These are phyloP conservation scores for Trichopria drosophilae DNA, from an alignment of 2,888 invertebrate species.

Conservation along the genomic window DNA sequence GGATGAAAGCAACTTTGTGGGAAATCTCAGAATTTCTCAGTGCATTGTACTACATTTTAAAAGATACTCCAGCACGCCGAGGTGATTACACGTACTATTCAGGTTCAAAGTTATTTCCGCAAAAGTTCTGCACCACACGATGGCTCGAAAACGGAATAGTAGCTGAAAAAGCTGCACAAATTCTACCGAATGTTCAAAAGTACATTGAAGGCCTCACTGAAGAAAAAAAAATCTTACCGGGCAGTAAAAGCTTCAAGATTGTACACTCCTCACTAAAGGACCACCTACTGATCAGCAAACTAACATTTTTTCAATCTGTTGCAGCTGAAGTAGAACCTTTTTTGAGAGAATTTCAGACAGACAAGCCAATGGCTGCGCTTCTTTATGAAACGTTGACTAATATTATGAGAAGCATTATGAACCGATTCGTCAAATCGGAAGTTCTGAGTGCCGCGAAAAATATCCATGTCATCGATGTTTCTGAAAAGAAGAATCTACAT, in stretches of 20 bases:
- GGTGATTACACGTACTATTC: constrained; percentile 37
- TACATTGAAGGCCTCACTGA: constrained; percentile 25
- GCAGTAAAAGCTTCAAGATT: constrained; percentile 19
- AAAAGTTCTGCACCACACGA: constrained; percentile 39
- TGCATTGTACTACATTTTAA: constrained; percentile 42
- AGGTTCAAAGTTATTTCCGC: constrained; percentile 34
- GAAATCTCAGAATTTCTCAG: constrained; percentile 35
- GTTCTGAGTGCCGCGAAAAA: constrained; percentile 14
- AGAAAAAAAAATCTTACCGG: constrained; percentile 24
- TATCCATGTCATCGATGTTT: constrained; percentile 19
- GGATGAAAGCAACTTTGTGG: constrained; percentile 37
- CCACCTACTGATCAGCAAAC: constrained; percentile 25
- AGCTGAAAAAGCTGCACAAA: constrained; percentile 30
- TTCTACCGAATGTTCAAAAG: constrained; percentile 30
- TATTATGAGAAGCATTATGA: constrained; percentile 18
- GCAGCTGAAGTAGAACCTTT: constrained; percentile 32
- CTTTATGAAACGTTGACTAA: constrained; percentile 21
- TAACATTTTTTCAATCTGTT: constrained; percentile 30
- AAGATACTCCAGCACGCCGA: constrained; percentile 41
- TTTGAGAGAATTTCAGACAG: constrained; percentile 32
- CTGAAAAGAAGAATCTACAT: constrained; percentile 20
- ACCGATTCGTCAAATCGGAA: constrained; percentile 24
- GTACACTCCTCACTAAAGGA: constrained; percentile 26
- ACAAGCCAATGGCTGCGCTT: constrained; percentile 33
- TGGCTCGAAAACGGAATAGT: constrained; percentile 40